Evolutionary conservation across 2,888 invertebrate genomes (phyloP), one percentile per base, ranked within the genome.

Genomic region (Sminthurinus aureus): DNA sequence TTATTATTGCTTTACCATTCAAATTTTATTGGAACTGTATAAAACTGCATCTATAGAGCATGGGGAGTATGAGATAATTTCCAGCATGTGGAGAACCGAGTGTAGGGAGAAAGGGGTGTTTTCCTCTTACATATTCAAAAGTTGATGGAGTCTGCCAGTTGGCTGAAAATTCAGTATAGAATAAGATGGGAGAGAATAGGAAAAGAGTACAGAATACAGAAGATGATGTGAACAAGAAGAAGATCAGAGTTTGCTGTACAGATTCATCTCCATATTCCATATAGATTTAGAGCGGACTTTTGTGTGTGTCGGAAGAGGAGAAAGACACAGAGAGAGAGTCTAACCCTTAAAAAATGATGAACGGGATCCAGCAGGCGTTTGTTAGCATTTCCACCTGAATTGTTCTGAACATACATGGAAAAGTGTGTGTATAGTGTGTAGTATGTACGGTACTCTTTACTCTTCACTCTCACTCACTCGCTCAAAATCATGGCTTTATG

Each of bases 371-470:
- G 79, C n/a, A n/a, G 83, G 84, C 85, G 86, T 86, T 87, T 87
- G 87, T 88, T 86, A 85, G 88, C 84, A 84, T 88, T 88, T 88
- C 88, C 88, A 87, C 88, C 88, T 87, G 87, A 88, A 85, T 87
- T 84, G 85, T 73, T 86, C 85, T 80, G 85, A 86, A 84, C 85
- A 86, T 84, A 84, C 81, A 84, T 81, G 84, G 79, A 80, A 51
- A 51, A 51, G 24, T 24, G 64, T 64, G 64, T 64, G 24, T 38
- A 58, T 22, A 58, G 58, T 15, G 24, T 24, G 73, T n/a, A n/a
- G n/a, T n/a, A n/a, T 50, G 69, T 79, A 38, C 83, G 1, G 38
- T 75, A 79, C 58, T 83, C 74, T 79, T 64, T 73, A 74, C n/a
- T 66, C 75, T n/a, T 81, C 82, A 82, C 76, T 77, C 82, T 4